phyloP scores from a whole-genome alignment of 2,113 vertebrate species.

The Petaurus breviceps region DNA sequence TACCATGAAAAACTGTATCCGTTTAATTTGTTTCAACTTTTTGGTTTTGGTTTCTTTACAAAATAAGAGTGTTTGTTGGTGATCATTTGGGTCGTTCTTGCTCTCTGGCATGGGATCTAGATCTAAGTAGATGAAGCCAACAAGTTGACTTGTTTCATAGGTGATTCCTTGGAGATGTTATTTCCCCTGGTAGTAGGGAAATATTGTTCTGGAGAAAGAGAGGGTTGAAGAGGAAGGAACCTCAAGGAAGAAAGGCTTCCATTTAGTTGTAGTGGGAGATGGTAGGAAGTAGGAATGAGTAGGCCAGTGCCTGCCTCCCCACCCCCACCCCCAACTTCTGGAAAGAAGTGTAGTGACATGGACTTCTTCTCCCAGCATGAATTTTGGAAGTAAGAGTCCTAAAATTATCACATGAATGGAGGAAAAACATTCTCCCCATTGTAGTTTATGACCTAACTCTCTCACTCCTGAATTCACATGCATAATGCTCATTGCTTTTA shows the following conservation, averaged over 20 bases:
- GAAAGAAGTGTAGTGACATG: background rate
- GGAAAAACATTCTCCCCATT: background rate
- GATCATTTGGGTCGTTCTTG: background rate
- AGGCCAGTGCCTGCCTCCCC: background rate
- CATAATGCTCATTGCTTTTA: conserved; percentile 45
- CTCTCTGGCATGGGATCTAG: background rate
- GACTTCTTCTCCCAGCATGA: background rate
- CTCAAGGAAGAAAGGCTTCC: background rate
- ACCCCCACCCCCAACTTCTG: background rate
- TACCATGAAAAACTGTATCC: background rate
- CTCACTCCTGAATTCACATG: conserved; percentile 35
- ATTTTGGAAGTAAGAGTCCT: background rate
- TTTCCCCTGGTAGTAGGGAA: background rate
- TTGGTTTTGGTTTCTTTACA: background rate
- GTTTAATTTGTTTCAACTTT: background rate
- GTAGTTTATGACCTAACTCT: conserved; percentile 13
- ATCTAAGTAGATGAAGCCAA: background rate
- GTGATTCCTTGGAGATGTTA: background rate
- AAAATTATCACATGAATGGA: background rate
- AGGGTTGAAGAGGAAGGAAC: background rate
- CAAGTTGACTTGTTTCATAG: background rate
- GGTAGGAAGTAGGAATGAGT: background rate
- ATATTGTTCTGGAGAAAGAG: background rate
- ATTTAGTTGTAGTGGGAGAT: background rate
- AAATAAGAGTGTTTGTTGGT: background rate